Percentiles rank a stretch among this genome's conserved stretches.
These are phyloP conservation scores for Tachysurus fulvidraco DNA, from an alignment of 2,113 vertebrate species.

Conservation along the genomic window DNA sequence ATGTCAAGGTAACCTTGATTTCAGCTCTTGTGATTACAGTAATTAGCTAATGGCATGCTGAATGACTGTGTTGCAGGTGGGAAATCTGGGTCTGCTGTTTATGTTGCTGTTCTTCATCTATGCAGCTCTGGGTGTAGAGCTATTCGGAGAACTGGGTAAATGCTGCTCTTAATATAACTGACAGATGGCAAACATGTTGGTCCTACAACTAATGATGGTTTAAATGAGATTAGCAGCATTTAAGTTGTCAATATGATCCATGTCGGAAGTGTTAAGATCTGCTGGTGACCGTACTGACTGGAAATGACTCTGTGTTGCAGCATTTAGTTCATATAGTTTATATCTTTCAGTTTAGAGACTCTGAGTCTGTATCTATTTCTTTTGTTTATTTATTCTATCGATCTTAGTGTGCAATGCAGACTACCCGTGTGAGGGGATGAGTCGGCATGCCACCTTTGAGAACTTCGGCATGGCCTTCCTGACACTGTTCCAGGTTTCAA, in stretches of 20 bases:
- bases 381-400: neutral
- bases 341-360: neutral
- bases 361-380: neutral
- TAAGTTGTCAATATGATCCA: neutral
- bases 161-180: conserved; percentile 3
- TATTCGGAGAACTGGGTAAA: conserved; percentile 75
- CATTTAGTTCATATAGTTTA: neutral
- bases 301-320: neutral
- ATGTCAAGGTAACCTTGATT: conserved; percentile 6
- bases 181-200: neutral
- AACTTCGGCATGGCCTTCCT: conserved; percentile 99
- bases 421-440: conserved; percentile 96
- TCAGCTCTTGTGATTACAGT: conserved; percentile 24
- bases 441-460: conserved; percentile 95
- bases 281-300: too few species aligned
- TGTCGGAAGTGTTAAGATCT: neutral
- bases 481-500: conserved; percentile 96
- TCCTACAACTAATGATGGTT: neutral
- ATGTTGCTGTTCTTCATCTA: conserved; percentile 78
- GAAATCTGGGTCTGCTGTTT: conserved; percentile 75
- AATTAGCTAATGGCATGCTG: conserved; percentile 48
- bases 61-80: conserved; percentile 63
- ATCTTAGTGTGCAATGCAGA: conserved; percentile 88
- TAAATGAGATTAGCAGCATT: neutral
- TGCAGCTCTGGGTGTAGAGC: conserved; percentile 73